phyloP scores from a whole-genome alignment of 2,113 vertebrate genomes.

The Ceyx melanurus region DNA sequence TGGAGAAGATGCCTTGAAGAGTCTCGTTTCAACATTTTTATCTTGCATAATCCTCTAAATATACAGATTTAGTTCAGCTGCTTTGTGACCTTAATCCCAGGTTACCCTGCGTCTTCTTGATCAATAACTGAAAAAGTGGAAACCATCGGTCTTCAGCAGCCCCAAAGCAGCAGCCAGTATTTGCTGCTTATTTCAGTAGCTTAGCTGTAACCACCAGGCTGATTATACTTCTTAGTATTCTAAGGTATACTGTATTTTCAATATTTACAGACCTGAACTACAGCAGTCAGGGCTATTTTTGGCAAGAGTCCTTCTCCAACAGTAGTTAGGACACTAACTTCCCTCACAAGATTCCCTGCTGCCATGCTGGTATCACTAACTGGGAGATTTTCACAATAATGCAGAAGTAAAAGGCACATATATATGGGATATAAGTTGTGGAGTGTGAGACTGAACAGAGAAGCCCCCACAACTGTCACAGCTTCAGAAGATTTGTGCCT shows the following conservation, averaged over 20 bases:
- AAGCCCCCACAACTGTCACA: constrained; percentile 43
- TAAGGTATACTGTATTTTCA: not conserved
- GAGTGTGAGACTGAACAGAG: constrained; percentile 33
- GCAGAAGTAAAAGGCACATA: not conserved
- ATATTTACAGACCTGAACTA: not conserved
- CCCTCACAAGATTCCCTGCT: not conserved
- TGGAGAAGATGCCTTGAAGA: not conserved
- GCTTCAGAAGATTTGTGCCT: constrained; percentile 12
- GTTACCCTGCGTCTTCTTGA: not conserved
- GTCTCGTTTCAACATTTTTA: not conserved
- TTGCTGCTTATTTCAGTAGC: not conserved
- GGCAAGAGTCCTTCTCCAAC: not conserved
- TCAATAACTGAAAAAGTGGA: not conserved
- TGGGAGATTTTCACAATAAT: not conserved
- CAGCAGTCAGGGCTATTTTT: not conserved
- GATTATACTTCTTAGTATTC: not conserved
- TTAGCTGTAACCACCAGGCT: not conserved
- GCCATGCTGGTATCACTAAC: not conserved
- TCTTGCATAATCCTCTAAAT: not conserved
- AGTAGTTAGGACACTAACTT: not conserved
- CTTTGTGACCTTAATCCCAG: not conserved
- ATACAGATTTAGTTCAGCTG: not conserved
- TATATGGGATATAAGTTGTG: not conserved
- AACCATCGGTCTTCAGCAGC: not conserved
- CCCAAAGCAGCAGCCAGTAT: not conserved